Evolutionary conservation across 2,113 vertebrate species (phyloP), one percentile per base, ranked within the genome.

Genomic region (Promerops cafer): DNA sequence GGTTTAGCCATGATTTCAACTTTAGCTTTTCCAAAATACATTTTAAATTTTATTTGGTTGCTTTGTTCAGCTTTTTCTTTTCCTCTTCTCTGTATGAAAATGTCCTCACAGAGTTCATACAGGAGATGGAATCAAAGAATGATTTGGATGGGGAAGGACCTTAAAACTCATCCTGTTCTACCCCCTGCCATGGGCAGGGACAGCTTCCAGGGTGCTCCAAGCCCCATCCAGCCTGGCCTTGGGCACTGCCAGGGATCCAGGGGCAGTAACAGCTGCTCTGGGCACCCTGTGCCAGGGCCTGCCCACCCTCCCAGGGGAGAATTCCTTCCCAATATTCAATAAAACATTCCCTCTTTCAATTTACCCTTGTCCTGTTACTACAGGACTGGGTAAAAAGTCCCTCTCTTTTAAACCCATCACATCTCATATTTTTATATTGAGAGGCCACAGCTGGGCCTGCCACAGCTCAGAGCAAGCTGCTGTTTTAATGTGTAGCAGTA

Each of bases 181-280:
- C 0, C 3, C 17, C 12, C 35, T 42, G 30, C 66, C 31, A 8
- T 9, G 42, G 21, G 7, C 30, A 79, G 71, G 42, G 52, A 20
- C 65, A 12, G 1, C 16, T 72, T 0, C 15, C 63, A 68, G 35
- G 9, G 0, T 8, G 35, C 27, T 54, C 40, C 17, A 11, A 83
- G 18, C 30, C 53, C 33, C 0, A 0, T 45, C 63, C 44, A 77
- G 0, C 49, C 72, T 69, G 78, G 1, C 16, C 5, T 39, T 17
- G 78, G 37, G 1, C 35, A 14, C 24, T 42, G 0, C 33, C 77
- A 92, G 61, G 12, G 60, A 24, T 17, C 13, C 77, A 56, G 53
- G 37, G 16, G 23, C 40, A 65, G 3, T 57, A 52, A 16, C 64
- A 60, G 3, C 45, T 50, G 1, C 64, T 47, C 60, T 69, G 77